Evolutionary conservation across 35 echinoderm and acorn worm genomes (phyloP).

Genomic region (Eucidaris tribuloides): DNA sequence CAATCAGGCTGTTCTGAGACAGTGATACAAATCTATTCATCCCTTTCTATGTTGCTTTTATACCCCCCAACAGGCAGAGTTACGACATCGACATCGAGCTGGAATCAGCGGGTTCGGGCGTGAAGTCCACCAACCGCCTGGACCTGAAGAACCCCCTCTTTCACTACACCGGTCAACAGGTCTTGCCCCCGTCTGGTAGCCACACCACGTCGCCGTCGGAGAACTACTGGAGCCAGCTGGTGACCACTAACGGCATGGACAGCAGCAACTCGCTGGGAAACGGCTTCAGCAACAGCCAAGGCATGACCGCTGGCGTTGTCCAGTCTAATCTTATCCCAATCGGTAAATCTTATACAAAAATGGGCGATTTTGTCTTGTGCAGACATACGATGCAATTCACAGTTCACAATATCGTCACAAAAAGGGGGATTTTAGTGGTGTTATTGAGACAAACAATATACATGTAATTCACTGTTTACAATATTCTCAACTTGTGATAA

Average conservation of each 20-base stretch:
- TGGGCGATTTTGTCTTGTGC: too few species aligned
- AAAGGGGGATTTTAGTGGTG: too few species aligned
- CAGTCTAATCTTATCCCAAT: conserved; percentile 90
- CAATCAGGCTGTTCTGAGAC: too few species aligned
- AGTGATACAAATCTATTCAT: not conserved
- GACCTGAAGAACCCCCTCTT: conserved; percentile 99
- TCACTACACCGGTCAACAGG: conserved; percentile 86
- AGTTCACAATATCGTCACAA: too few species aligned
- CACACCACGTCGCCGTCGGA: conserved; percentile 73
- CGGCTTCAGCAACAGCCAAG: conserved; percentile 34
- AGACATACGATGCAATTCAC: too few species aligned
- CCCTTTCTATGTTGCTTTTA: too few species aligned
- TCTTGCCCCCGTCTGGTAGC: conserved; percentile 44
- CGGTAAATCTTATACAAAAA: too few species aligned
- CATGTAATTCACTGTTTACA: too few species aligned
- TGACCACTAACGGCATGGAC: not conserved
- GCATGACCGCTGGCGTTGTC: conserved; percentile 42
- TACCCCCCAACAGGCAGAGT: conserved; percentile 72
- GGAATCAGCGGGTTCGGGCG: conserved; percentile 52
- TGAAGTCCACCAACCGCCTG: conserved; percentile 86
- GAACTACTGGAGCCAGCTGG: conserved; percentile 80
- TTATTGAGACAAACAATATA: too few species aligned
- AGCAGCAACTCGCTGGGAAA: not conserved
- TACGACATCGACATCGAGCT: conserved; percentile 99
- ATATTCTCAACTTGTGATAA: not conserved